Percentiles rank a stretch among this genome's conserved stretches.
Conservation (phyloP, 2,888 invertebrate genomes). For the Parnassius glacialis region DNA sequence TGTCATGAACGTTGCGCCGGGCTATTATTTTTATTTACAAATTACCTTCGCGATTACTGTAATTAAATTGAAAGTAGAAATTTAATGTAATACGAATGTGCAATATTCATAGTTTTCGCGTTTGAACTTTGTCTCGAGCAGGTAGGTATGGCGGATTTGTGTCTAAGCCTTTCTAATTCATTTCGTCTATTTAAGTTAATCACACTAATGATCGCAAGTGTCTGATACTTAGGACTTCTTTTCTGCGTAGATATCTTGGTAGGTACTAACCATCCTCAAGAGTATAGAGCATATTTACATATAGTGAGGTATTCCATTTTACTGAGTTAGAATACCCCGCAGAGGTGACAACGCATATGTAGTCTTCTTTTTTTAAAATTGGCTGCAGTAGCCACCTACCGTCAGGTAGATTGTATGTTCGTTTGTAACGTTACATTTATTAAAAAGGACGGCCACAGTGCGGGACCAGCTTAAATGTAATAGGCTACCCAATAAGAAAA, state of each 20-base stretch:
- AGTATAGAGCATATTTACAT: too few species aligned
- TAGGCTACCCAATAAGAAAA: slow-evolving; percentile 15
- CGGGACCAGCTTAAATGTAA: slow-evolving; percentile 22
- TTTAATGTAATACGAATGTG: slow-evolving; percentile 7
- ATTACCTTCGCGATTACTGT: slow-evolving; percentile 7
- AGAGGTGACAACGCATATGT: too few species aligned
- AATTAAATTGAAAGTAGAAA: slow-evolving; percentile 19
- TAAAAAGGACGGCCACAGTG: slow-evolving; percentile 33
- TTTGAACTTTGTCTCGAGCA: slow-evolving; percentile 48
- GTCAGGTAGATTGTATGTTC: too few species aligned
- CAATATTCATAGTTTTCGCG: slow-evolving; percentile 49
- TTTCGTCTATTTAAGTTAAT: slow-evolving; percentile 52
- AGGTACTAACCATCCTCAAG: too few species aligned
- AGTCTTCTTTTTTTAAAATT: too few species aligned
- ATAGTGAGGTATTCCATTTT: too few species aligned
- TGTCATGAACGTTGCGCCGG: slow-evolving; percentile 62
- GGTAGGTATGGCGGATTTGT: slow-evolving; percentile 44
- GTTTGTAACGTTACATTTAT: too few species aligned
- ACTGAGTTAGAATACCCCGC: too few species aligned
- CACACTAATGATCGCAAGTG: slow-evolving; percentile 49
- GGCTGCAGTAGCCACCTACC: too few species aligned
- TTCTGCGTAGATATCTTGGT: too few species aligned
- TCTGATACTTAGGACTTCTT: slow-evolving; percentile 28
- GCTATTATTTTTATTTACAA: slow-evolving; percentile 34
- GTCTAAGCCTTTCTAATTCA: slow-evolving; percentile 45